Conservation (phyloP, 1,140 invertebrate species). For the Wasmannia auropunctata region DNA sequence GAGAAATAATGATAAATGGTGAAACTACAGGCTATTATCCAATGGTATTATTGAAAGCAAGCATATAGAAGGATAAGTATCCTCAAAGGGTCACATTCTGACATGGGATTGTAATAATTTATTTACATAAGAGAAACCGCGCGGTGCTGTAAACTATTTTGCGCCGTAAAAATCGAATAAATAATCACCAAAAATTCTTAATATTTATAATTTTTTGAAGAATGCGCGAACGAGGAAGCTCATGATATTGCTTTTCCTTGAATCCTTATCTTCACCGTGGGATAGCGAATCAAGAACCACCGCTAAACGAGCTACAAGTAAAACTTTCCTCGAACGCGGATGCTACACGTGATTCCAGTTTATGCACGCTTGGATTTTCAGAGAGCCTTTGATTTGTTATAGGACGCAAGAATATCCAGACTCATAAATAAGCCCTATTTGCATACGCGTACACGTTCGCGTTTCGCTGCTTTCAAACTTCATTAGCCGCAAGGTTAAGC, state of each 20-base stretch:
- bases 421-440: constrained; percentile 43
- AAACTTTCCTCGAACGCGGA: neutral
- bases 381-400: constrained; percentile 35
- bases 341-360: constrained; percentile 9
- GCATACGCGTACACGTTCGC: neutral
- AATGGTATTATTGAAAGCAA: neutral
- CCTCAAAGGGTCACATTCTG: neutral
- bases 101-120: neutral
- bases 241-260: neutral
- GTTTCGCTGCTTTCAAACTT: constrained; percentile 36
- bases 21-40: neutral
- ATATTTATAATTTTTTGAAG: neutral
- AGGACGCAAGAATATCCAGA: neutral
- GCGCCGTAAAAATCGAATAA: neutral
- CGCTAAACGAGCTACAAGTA: neutral
- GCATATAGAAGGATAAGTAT: neutral
- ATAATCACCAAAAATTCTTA: neutral
- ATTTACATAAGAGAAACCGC: neutral
- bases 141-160: neutral
- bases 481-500: constrained; percentile 5
- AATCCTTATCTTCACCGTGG: neutral
- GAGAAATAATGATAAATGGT: neutral
- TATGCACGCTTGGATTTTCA: constrained; percentile 10
- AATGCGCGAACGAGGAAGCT: neutral
- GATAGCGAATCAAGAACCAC: neutral